Conservation (phyloP, 1,140 invertebrate species). For the Drosophila leontia region DNA sequence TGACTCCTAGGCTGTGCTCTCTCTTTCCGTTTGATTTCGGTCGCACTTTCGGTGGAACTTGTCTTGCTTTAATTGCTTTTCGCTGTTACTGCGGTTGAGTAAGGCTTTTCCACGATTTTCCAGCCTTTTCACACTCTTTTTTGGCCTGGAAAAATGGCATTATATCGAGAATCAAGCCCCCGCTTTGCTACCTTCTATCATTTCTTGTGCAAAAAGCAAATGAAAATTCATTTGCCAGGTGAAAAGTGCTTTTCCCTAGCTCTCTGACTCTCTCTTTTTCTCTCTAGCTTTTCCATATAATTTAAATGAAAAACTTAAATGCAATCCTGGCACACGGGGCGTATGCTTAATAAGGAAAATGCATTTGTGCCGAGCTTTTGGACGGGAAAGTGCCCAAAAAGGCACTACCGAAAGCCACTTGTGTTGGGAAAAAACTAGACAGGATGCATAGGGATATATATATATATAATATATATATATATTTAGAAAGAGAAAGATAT, state of each 20-base stretch:
- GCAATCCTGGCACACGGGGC: constrained; percentile 13
- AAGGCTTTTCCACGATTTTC: constrained; percentile 9
- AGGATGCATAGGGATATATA: neutral
- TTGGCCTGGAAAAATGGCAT: neutral
- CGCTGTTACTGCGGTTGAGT: constrained; percentile 67
- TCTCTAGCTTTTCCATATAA: constrained; percentile 27
- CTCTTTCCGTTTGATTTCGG: constrained; percentile 3
- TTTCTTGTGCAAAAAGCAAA: neutral
- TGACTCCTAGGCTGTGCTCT: neutral
- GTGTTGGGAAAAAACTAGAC: constrained; percentile 19
- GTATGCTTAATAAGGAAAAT: constrained; percentile 70
- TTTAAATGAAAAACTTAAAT: constrained; percentile 61
- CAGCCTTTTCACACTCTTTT: too few relatives aligned
- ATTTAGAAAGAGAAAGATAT: constrained; percentile 19
- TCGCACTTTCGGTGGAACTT: constrained; percentile 37
- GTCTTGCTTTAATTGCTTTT: constrained; percentile 76
- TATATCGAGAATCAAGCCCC: constrained; percentile 15
- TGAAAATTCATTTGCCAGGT: constrained; percentile 30
- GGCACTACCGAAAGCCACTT: neutral
- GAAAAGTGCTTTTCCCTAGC: constrained; percentile 22
- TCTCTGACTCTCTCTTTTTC: neutral
- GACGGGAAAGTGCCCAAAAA: constrained; percentile 50
- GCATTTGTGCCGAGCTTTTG: constrained; percentile 65
- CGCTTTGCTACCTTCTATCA: neutral
- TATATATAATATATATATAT: neutral